Base-by-base conservation (phyloP, 30 jellyfish, hydroid and myxozoan genomes). In the Cassiopea xamachana region DNA sequence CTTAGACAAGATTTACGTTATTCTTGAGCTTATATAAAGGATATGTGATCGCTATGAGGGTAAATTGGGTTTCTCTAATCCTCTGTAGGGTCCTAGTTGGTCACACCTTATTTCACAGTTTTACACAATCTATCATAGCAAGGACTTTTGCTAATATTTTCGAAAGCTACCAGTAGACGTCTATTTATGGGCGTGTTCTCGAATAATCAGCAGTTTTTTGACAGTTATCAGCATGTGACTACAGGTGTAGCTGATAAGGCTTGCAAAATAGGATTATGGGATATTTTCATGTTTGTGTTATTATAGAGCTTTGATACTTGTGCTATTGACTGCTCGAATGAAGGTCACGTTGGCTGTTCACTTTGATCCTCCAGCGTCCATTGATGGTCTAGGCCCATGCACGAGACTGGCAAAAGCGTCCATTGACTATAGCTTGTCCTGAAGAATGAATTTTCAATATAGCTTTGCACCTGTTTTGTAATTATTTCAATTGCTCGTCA, bases 321-420 rank as follows among this genome's bases (percentile, higher is more conserved):
- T 71, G 55, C 80, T 55, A 71, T 71, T 19, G 14, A 71, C 15
- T 7, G n/a, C 6, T 7, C 80, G 4, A 71, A 12, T 55, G 27
- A 12, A 71, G 49, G 16, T 43, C 77, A 50, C 62, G 77, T 60
- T 62, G 73, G 80, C 77, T 88, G 95, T 51, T 88, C 95, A 78
- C 76, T 88, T 88, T 69, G 60, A 64, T 60, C 59, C 2, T 10
- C 7, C 15, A 17, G 95, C 95, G 95, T 88, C 95, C 85, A 88
- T 88, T 88, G 95, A 61, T 51, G 95, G 95, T 88, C 71, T 19
- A 79, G 72, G 80, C 85, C 73, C 45, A 16, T 72, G 60, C 95
- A 58, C 88, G 77, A 69, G 95, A 88, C 87, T 61, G 49, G 7
- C 82, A 44, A 10, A 10, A 17, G 95, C 95, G 95, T 88, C 87